A percentile compares a stretch with the other conserved stretches of the same genome.
These are phyloP conservation scores for human DNA, from an alignment of 2,113 vertebrate genomes.

Conservation along the genomic window GRCh38 chr7:52839001-52839500, in stretches of 20 bases:
- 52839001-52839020: not conserved
- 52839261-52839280: not conserved
- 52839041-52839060: not conserved
- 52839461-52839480: not conserved
- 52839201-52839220: not conserved
- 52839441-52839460: not conserved
- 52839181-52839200: not conserved
- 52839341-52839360: not conserved
- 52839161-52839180: not conserved
- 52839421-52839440: not conserved
- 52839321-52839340: not conserved
- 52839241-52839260: not conserved
- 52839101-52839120: not conserved
- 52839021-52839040: too few relatives aligned
- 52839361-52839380: too few relatives aligned
- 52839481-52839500: too few relatives aligned
- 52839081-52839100: not conserved
- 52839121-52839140: not conserved
- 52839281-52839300: not conserved
- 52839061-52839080: not conserved
- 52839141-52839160: not conserved
- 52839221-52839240: not conserved
- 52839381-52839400: not conserved
- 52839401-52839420: not conserved
- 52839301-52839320: not conserved